Evolutionary conservation across 2,113 vertebrate genomes (phyloP).

Genomic region (Riparia riparia): DNA sequence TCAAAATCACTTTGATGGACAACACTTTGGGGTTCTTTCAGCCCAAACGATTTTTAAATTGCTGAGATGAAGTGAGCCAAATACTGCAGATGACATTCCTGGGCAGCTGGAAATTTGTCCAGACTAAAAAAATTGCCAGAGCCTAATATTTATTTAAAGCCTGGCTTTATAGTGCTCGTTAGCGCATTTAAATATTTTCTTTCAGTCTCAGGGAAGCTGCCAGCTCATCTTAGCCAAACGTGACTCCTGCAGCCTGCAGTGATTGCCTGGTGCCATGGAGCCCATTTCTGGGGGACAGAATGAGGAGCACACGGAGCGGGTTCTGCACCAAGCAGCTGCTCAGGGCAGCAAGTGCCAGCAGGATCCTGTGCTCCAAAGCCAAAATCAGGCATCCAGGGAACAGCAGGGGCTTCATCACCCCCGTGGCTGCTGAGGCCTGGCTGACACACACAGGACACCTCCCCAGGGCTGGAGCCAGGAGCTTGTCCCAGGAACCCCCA

Average conservation of each 20-base stretch:
- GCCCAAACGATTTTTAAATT: not conserved
- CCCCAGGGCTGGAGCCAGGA: not conserved
- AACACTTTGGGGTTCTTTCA: not conserved
- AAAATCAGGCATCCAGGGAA: not conserved
- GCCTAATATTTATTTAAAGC: conserved; percentile 21
- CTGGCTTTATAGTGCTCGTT: not conserved
- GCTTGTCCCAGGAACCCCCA: not conserved
- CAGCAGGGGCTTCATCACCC: not conserved
- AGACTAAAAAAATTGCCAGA: no score
- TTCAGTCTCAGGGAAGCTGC: not conserved
- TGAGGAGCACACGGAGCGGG: not conserved
- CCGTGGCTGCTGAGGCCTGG: not conserved
- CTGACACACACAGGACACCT: not conserved
- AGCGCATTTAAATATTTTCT: conserved; percentile 11
- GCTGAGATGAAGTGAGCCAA: not conserved
- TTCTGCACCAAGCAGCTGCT: not conserved
- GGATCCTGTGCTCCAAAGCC: not conserved
- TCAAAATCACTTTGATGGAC: not conserved
- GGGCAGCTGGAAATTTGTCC: not conserved
- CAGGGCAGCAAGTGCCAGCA: not conserved
- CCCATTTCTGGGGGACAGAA: not conserved
- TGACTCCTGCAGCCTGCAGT: not conserved
- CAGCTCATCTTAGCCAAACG: not conserved
- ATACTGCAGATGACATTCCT: not conserved
- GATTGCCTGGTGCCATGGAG: not conserved